phyloP scores from a whole-genome alignment of 2,113 vertebrate species.

The Glaucidium brasilianum region DNA sequence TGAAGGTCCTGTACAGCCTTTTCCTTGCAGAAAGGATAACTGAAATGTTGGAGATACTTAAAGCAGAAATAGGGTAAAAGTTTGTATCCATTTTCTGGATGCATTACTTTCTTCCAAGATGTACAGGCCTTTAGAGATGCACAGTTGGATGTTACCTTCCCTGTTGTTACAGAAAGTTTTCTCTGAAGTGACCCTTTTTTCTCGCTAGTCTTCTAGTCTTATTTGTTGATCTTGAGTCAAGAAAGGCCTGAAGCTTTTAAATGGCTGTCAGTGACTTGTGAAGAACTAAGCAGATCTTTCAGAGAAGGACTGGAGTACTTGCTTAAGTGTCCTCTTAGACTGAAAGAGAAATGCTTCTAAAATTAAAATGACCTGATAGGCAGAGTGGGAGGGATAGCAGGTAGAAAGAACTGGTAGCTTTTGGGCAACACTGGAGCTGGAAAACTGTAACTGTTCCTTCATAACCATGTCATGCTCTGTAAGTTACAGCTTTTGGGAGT shows the following conservation, averaged over 20 bases:
- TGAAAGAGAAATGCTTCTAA: not conserved
- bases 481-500: not conserved
- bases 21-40: not conserved
- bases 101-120: not conserved
- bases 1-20: not conserved
- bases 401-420: not conserved
- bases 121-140: not conserved
- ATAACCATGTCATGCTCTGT: not conserved
- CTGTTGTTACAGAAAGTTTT: not conserved
- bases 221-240: not conserved
- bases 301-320: not conserved
- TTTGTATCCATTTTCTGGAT: not conserved
- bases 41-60: not conserved
- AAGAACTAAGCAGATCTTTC: not conserved
- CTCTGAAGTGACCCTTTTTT: not conserved
- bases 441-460: not conserved
- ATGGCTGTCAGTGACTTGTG: not conserved
- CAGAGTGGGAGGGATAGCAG: not conserved
- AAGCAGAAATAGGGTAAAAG: not conserved
- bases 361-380: not conserved
- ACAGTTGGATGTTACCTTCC: not conserved
- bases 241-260: not conserved
- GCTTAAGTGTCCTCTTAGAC: not conserved
- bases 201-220: not conserved
- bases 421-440: not conserved